A percentile compares a stretch with the other conserved stretches of the same genome.
These are phyloP conservation scores for Drosophila mettleri DNA, from an alignment of 2,888 invertebrate species.

Conservation along the genomic window DNA sequence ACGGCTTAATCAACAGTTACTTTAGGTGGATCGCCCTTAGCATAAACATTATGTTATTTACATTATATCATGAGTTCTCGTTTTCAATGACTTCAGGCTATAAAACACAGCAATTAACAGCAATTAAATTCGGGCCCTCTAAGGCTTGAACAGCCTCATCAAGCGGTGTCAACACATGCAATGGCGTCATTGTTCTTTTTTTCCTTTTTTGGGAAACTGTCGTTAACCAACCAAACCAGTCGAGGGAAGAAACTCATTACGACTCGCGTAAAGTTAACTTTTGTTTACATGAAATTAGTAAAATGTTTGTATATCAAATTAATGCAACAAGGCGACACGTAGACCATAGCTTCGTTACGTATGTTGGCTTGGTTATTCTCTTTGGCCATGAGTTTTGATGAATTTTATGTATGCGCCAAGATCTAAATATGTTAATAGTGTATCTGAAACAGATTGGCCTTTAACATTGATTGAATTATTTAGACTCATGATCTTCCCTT, in stretches of 20 bases:
- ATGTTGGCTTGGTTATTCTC: not conserved
- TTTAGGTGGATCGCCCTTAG: not conserved
- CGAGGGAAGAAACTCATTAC: slow-evolving; percentile 1
- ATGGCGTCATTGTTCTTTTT: slow-evolving; percentile 10
- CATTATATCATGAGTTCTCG: not conserved
- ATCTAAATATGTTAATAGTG: not conserved
- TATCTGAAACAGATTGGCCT: not conserved
- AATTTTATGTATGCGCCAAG: not conserved
- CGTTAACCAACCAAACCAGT: slow-evolving; percentile 4
- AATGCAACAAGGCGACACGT: slow-evolving; percentile 5
- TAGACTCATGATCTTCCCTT: not conserved
- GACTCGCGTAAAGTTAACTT: slow-evolving; percentile 1
- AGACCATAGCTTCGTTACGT: not conserved
- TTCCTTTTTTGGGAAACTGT: slow-evolving; percentile 6
- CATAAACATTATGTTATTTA: not conserved
- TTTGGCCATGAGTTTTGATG: not conserved
- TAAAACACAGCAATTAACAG: slow-evolving; percentile 6
- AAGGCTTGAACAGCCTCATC: not conserved
- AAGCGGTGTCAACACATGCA: slow-evolving; percentile 7
- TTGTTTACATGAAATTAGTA: slow-evolving; percentile 9
- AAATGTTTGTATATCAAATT: slow-evolving; percentile 12
- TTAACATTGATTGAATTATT: not conserved
- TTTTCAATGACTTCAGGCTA: not conserved
- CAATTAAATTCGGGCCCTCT: not conserved
- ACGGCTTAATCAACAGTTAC: not conserved